Evolutionary conservation across 1,140 invertebrate species (phyloP), one percentile per base, ranked within the genome.

Genomic region (Caerostris darwini): DNA sequence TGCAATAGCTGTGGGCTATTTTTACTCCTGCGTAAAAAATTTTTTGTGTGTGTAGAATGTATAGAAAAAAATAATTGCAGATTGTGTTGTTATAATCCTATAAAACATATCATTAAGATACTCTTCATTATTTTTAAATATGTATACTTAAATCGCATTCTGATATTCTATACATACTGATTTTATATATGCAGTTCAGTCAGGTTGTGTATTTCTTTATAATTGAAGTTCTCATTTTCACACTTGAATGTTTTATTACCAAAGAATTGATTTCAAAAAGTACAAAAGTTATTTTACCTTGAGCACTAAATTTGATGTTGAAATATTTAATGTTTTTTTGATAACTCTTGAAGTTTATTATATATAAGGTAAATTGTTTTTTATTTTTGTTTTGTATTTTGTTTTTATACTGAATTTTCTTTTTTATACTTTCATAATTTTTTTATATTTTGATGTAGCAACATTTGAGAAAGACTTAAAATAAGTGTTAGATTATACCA

Each of bases 371-470:
- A 53, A 77, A 77, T 34, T 53, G 17, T 34, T 71, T 77, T 34
- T 77, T 77, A 77, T 77, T 77, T 77, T 34, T 77, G 19, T 77
- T 71, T 77, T 77, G 19, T 77, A 50, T 34, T 53, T 77, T 77
- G 34, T 53, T 77, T 77, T 77, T 77, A 77, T 12, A 34, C 19
- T 77, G 71, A 53, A 12, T 77, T 77, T 34, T 34, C 34, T 67
- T 64, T 77, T 77, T 71, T 77, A 77, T 50, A 77, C 50, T 14
- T 77, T 77, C 71, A 77, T 77, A 12, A 12, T 77, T 77, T 71
- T n/a, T 19, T 77, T 67, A 10, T 77, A 50, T 77, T 77, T 77
- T 34, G 14, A 50, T 77, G 34, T 77, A 12, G 10, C 53, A 17
- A 67, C 14, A n/a, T 77, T 50, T 2, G 34, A 77, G 53, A 77